phyloP scores from a whole-genome alignment of 2,888 invertebrate genomes.

The Physocephala rufipes region DNA sequence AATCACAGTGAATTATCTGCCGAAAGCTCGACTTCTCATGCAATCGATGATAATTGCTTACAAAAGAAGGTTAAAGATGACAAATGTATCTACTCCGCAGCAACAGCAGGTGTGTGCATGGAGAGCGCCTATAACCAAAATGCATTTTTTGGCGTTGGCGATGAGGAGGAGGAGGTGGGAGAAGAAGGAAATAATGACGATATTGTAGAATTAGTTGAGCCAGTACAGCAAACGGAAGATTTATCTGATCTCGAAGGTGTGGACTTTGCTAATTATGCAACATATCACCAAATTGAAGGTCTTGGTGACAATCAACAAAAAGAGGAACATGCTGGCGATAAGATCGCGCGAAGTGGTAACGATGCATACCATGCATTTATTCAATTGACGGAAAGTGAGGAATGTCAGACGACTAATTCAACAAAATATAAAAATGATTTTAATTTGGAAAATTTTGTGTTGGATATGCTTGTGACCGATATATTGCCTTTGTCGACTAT shows the following conservation, averaged over 20 bases:
- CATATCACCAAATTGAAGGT: not conserved
- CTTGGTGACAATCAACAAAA: not conserved
- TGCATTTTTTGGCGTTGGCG: conserved; percentile 17
- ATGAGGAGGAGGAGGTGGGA: conserved; percentile 21
- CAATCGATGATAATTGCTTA: not conserved
- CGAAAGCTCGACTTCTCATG: not conserved
- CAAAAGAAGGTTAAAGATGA: not conserved
- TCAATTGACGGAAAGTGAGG: not conserved
- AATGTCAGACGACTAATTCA: not conserved
- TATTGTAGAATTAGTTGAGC: conserved; percentile 15
- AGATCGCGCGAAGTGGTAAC: not conserved
- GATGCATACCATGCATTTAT: conserved; percentile 12
- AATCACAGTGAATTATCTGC: conserved; percentile 1
- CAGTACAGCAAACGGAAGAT: not conserved
- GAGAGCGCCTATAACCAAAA: conserved; percentile 7
- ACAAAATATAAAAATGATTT: not conserved
- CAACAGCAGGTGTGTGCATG: not conserved
- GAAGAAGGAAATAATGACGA: conserved; percentile 19
- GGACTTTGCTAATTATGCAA: conserved; percentile 17
- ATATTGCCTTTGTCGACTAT: conserved; percentile 47
- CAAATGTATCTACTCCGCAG: not conserved
- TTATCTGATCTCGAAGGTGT: not conserved
- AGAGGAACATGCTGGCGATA: not conserved
- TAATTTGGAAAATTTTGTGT: conserved; percentile 40
- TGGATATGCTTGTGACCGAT: conserved; percentile 52